phyloP scores from a whole-genome alignment of 2,888 invertebrate genomes.

The Platerodrilus igneus region DNA sequence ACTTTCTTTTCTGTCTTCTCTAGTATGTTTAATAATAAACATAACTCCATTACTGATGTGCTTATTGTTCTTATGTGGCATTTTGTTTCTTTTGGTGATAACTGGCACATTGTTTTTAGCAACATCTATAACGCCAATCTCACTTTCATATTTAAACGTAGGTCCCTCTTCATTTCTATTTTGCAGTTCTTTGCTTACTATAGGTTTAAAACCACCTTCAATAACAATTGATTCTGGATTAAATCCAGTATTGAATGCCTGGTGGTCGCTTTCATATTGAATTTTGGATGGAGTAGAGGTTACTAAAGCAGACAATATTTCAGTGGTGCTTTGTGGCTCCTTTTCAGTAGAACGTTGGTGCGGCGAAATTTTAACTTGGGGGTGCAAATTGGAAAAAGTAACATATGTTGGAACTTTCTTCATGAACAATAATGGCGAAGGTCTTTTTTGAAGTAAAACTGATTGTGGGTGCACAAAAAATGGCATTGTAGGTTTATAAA shows the following conservation, averaged over 20 bases:
- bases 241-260: slow-evolving; percentile 70
- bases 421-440: background rate
- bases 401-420: slow-evolving; percentile 6
- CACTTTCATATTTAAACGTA: slow-evolving; percentile 51
- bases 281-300: slow-evolving; percentile 14
- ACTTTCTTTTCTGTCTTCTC: slow-evolving; percentile 17
- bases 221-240: slow-evolving; percentile 76
- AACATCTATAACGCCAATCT: slow-evolving; percentile 45
- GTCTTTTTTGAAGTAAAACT: slow-evolving; percentile 10
- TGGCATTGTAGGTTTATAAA: slow-evolving; percentile 3
- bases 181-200: slow-evolving; percentile 57
- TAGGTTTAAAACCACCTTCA: slow-evolving; percentile 81
- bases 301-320: slow-evolving; percentile 18
- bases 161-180: slow-evolving; percentile 46
- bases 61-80: slow-evolving; percentile 5
- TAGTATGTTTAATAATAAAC: slow-evolving; percentile 22
- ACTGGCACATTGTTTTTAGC: slow-evolving; percentile 49
- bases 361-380: slow-evolving; percentile 40
- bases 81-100: slow-evolving; percentile 51
- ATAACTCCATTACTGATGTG: slow-evolving; percentile 37
- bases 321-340: slow-evolving; percentile 35
- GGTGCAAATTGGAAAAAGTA: slow-evolving; percentile 2
- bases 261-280: slow-evolving; percentile 14
- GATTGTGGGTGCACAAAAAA: slow-evolving; percentile 13
- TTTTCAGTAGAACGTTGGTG: slow-evolving; percentile 42